Conservation (phyloP, 2,797 vertebrate genomes). For the Pangasius mekongensis region DNA sequence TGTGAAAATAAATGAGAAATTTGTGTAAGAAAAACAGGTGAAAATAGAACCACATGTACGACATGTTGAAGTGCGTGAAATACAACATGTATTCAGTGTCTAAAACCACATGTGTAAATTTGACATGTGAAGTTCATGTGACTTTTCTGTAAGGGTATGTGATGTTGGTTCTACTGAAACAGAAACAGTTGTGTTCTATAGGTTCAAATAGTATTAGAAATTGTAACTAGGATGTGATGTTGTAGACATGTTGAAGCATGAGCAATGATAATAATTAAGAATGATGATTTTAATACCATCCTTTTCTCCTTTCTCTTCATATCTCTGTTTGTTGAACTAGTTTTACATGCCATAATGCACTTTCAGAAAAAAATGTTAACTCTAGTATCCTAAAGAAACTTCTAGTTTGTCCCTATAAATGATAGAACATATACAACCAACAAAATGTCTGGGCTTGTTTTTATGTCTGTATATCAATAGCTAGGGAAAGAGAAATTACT, state of each 20-base stretch:
- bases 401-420: not conserved
- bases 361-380: not conserved
- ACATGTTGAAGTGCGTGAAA: not conserved
- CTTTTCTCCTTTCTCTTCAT: constrained; percentile 1
- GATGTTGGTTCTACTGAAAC: not conserved
- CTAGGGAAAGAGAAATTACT: not conserved
- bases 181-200: not conserved
- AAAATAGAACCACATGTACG: not conserved
- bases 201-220: not conserved
- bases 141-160: not conserved
- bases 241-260: not conserved
- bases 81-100: not conserved
- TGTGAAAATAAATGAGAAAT: not conserved
- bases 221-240: not conserved
- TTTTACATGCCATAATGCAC: not conserved
- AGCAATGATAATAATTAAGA: not conserved
- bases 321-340: not conserved
- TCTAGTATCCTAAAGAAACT: not conserved
- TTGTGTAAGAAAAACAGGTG: not conserved
- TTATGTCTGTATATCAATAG: not conserved
- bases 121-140: not conserved
- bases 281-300: not conserved
- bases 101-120: not conserved
- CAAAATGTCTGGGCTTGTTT: not conserved
- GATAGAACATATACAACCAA: not conserved